Evolutionary conservation across 1,140 invertebrate genomes (phyloP).

Genomic region (Trachymyrmex septentrionalis): DNA sequence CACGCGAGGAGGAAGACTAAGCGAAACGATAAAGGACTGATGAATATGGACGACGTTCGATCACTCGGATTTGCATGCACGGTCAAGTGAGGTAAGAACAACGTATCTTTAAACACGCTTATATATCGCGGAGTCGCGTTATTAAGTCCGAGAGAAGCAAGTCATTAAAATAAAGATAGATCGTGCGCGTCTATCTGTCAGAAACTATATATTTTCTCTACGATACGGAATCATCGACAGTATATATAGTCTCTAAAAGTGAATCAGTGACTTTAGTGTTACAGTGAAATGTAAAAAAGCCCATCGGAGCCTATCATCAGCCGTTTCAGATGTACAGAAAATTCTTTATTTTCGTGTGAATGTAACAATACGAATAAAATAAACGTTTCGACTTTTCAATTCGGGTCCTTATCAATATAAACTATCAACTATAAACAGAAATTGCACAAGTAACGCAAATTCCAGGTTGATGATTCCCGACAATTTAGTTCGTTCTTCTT

Average conservation of each 20-base stretch:
- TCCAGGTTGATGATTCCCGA: no score
- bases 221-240: background rate
- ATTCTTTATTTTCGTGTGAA: no score
- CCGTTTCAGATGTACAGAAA: no score
- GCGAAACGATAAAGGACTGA: conserved; percentile 69
- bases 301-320: no score
- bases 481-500: no score
- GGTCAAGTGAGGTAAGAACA: conserved; percentile 62
- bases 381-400: no score
- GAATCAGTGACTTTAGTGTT: background rate
- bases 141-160: conserved; percentile 8
- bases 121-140: conserved; percentile 22
- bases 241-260: no score
- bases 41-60: conserved; percentile 75
- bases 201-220: conserved; percentile 11
- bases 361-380: no score
- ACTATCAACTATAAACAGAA: no score
- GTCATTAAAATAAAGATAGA: conserved; percentile 30
- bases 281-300: no score
- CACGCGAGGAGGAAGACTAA: conserved; percentile 63
- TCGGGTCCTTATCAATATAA: no score
- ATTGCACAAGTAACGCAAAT: no score
- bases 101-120: conserved; percentile 51
- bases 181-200: background rate
- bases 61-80: conserved; percentile 73